Evolutionary conservation across 1,140 invertebrate genomes (phyloP).

Genomic region (Trichomalopsis sarcophagae): DNA sequence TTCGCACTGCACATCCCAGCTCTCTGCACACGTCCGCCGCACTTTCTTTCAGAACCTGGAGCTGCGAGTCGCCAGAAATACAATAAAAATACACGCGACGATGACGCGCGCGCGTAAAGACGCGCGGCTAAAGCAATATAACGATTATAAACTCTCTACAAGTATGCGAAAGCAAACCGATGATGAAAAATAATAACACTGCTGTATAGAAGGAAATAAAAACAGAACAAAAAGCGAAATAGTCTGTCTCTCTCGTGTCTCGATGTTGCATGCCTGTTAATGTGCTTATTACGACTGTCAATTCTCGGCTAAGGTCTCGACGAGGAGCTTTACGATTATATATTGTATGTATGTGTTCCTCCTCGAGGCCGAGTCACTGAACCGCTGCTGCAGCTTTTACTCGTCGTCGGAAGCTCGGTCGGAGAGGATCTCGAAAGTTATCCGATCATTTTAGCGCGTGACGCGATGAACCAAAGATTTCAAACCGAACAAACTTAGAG

Average conservation of each 20-base stretch:
- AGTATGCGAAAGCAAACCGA: no score
- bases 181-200: conserved; percentile 4
- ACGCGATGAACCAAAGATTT: conserved; percentile 43
- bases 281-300: conserved; percentile 52
- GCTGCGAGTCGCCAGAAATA: not conserved
- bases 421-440: conserved; percentile 64
- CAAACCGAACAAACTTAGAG: conserved; percentile 41
- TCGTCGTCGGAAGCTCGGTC: conserved; percentile 55
- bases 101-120: not conserved
- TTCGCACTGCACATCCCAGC: not conserved
- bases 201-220: conserved; percentile 30
- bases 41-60: not conserved
- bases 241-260: conserved; percentile 62
- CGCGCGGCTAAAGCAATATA: not conserved
- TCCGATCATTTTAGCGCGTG: conserved; percentile 56
- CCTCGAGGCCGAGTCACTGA: not conserved
- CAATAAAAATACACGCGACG: no score
- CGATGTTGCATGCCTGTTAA: conserved; percentile 64
- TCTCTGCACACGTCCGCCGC: not conserved
- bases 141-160: no score
- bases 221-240: conserved; percentile 52
- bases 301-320: conserved; percentile 31
- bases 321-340: not conserved
- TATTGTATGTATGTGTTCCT: not conserved
- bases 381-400: conserved; percentile 37